phyloP scores from a whole-genome alignment of 2,797 vertebrate genomes.

The Ammospiza maritima region DNA sequence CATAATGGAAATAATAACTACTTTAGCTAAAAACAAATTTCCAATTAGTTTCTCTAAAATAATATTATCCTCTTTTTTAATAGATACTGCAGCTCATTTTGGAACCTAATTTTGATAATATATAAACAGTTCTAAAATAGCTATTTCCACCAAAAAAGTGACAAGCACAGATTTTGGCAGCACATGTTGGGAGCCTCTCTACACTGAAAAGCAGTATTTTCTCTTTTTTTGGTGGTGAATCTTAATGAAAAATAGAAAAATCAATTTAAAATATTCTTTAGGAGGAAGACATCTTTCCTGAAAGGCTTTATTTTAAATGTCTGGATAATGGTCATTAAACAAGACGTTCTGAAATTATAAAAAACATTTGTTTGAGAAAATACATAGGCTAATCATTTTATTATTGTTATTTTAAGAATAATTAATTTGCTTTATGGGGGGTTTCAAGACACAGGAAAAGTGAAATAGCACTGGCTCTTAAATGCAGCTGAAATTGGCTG shows the following conservation, averaged over 20 bases:
- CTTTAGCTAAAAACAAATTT: slow-evolving; percentile 81
- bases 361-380: neutral
- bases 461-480: neutral
- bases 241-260: slow-evolving; percentile 50
- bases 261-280: slow-evolving; percentile 19
- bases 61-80: slow-evolving; percentile 74
- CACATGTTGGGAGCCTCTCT: slow-evolving; percentile 1
- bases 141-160: slow-evolving; percentile 52
- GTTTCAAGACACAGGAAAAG: neutral
- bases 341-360: neutral
- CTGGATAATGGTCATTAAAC: neutral
- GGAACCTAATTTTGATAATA: slow-evolving; percentile 79
- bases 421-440: neutral
- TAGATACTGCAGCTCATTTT: slow-evolving; percentile 78
- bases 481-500: neutral
- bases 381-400: neutral
- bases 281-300: neutral
- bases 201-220: slow-evolving; percentile 12
- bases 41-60: slow-evolving; percentile 85
- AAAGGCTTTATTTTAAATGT: slow-evolving; percentile 14
- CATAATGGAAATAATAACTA: slow-evolving; percentile 84
- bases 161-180: slow-evolving; percentile 69
- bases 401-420: neutral
- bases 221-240: slow-evolving; percentile 31
- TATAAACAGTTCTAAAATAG: slow-evolving; percentile 75